Percentiles rank a stretch among this genome's conserved stretches.
phyloP scores from a whole-genome alignment of 2,113 vertebrate genomes.

The Malurus elegans region DNA sequence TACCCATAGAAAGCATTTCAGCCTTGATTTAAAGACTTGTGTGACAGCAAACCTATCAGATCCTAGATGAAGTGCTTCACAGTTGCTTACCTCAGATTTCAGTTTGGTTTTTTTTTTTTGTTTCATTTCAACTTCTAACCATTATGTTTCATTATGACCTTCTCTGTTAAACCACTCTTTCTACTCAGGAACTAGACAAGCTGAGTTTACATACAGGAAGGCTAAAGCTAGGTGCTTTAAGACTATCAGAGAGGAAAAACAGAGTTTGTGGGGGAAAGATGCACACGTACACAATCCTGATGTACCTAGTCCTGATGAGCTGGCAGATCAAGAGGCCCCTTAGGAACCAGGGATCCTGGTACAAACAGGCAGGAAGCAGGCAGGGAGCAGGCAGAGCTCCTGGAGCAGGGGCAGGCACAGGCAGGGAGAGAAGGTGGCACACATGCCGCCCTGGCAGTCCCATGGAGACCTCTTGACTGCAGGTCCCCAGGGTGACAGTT shows the following conservation, averaged over 20 bases:
- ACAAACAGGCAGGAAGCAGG: not conserved
- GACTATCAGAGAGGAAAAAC: not conserved
- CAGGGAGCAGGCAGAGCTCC: not conserved
- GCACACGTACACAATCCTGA: rapidly evolving
- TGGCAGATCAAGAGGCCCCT: not conserved
- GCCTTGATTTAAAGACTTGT: not conserved
- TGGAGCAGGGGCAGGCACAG: not conserved
- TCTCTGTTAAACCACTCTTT: not conserved
- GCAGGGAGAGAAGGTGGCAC: not conserved
- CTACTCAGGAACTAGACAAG: not conserved
- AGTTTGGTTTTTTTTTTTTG: not conserved
- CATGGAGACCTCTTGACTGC: rapidly evolving
- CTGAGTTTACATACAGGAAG: not conserved
- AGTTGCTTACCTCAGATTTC: not conserved
- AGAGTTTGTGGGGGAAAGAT: not conserved
- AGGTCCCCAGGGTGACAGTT: not conserved
- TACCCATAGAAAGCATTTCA: not conserved
- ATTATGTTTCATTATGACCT: not conserved
- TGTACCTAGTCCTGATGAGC: not conserved
- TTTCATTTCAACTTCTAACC: not conserved
- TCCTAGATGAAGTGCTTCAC: not conserved
- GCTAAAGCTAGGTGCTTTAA: not conserved
- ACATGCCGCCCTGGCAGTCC: not conserved
- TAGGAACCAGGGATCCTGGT: not conserved
- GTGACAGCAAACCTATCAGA: not conserved